These are phyloP conservation scores for Agriopis marginaria DNA, from an alignment of 2,888 invertebrate genomes.

Conservation along the genomic window DNA sequence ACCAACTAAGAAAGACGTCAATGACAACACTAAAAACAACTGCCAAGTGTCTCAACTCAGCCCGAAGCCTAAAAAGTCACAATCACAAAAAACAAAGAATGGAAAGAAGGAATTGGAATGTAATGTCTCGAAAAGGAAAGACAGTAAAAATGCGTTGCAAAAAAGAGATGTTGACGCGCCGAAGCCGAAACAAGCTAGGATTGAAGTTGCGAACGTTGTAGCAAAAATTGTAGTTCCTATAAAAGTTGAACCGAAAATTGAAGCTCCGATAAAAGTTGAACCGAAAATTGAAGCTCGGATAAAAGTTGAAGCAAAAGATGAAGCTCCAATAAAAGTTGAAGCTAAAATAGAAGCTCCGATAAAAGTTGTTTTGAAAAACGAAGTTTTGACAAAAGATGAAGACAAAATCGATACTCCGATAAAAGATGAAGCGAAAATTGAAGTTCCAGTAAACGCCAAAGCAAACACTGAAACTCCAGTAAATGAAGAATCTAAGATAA, in stretches of 20 bases:
- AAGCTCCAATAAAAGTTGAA: constrained; percentile 26
- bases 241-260: constrained; percentile 38
- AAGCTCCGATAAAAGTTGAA: neutral
- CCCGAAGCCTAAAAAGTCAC: constrained; percentile 61
- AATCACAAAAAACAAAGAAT: constrained; percentile 59
- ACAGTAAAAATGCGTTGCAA: constrained; percentile 50
- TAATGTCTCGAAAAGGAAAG: constrained; percentile 56
- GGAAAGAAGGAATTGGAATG: constrained; percentile 56
- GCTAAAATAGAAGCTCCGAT: constrained; percentile 59
- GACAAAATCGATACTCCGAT: constrained; percentile 33
- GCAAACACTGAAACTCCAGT: constrained; percentile 59
- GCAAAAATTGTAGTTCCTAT: constrained; percentile 14
- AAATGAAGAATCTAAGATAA: constrained; percentile 41
- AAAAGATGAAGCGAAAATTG: constrained; percentile 13
- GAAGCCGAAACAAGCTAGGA: constrained; percentile 63
- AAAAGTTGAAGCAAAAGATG: constrained; percentile 38
- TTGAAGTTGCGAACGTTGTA: constrained; percentile 51
- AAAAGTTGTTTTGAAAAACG: constrained; percentile 1
- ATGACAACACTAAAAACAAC: constrained; percentile 76
- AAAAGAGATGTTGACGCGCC: constrained; percentile 54
- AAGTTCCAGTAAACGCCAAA: constrained; percentile 30
- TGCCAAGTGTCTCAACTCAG: constrained; percentile 55
- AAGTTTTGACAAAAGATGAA: constrained; percentile 37
- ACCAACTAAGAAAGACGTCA: constrained; percentile 78
- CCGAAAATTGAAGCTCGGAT: constrained; percentile 23